Conservation (phyloP, 2,888 invertebrate species). For the Plebejus argus region DNA sequence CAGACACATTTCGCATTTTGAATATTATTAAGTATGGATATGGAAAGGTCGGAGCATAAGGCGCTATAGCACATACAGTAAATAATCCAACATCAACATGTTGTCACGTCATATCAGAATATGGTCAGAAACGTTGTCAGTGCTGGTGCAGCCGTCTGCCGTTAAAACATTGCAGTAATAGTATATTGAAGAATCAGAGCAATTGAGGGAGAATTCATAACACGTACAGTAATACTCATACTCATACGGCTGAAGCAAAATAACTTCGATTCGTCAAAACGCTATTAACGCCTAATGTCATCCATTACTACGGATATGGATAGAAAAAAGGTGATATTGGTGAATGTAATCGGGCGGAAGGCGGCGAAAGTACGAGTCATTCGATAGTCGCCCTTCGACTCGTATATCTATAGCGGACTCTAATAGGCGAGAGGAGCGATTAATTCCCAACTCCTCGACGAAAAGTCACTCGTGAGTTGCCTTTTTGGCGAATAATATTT, state of each 20-base stretch:
- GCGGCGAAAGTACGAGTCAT: conserved; percentile 4
- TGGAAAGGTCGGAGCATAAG: background rate
- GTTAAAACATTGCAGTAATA: no score
- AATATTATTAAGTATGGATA: no score
- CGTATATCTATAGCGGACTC: conserved; percentile 5
- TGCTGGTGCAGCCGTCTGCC: no score
- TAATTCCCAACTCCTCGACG: conserved; percentile 8
- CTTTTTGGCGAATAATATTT: background rate
- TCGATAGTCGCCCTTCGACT: background rate
- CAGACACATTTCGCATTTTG: no score
- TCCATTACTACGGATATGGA: background rate
- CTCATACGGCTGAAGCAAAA: background rate
- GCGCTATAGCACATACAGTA: no score
- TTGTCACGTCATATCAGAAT: no score
- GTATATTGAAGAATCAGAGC: background rate
- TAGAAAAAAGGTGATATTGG: conserved; percentile 20
- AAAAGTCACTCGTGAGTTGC: conserved; percentile 1
- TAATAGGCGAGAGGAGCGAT: background rate
- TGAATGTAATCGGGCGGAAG: conserved; percentile 13
- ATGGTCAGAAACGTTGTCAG: no score
- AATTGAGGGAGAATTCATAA: background rate
- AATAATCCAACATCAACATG: no score
- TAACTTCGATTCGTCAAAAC: background rate
- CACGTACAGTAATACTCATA: background rate
- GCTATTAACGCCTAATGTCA: conserved; percentile 3